Conservation (phyloP, 2,888 invertebrate genomes). For the Hydropsyche betteni region DNA sequence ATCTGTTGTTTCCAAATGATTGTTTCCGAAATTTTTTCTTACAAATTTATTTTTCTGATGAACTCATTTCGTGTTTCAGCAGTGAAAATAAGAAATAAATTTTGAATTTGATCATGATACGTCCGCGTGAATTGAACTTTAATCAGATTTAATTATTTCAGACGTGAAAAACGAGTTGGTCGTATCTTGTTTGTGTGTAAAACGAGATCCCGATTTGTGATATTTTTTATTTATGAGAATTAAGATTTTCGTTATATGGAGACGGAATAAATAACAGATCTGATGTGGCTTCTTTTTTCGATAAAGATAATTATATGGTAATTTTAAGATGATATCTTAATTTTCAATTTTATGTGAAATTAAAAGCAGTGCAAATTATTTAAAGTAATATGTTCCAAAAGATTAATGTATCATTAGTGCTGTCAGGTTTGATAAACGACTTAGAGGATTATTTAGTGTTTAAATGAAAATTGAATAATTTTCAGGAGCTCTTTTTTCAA, state of each 20-base stretch:
- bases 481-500: too few relatives aligned
- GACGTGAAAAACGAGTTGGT: conserved; percentile 4
- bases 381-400: too few relatives aligned
- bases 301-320: too few relatives aligned
- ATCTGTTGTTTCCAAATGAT: neutral
- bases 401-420: too few relatives aligned
- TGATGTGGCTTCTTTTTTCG: too few relatives aligned
- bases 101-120: conserved; percentile 3
- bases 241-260: conserved; percentile 3
- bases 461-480: too few relatives aligned
- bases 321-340: too few relatives aligned
- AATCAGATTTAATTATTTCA: conserved; percentile 27
- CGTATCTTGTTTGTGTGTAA: neutral
- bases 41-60: neutral
- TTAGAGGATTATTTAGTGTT: too few relatives aligned
- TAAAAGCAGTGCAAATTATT: too few relatives aligned
- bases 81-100: neutral
- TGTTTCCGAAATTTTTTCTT: neutral
- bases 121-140: conserved; percentile 4
- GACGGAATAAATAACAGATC: too few relatives aligned
- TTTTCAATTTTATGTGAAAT: too few relatives aligned
- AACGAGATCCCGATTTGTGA: conserved; percentile 19
- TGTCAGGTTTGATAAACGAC: too few relatives aligned
- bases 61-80: neutral
- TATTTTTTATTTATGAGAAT: conserved; percentile 5